These are phyloP conservation scores for Pilophorus perplexus DNA, from an alignment of 2,888 invertebrate genomes.

Conservation along the genomic window DNA sequence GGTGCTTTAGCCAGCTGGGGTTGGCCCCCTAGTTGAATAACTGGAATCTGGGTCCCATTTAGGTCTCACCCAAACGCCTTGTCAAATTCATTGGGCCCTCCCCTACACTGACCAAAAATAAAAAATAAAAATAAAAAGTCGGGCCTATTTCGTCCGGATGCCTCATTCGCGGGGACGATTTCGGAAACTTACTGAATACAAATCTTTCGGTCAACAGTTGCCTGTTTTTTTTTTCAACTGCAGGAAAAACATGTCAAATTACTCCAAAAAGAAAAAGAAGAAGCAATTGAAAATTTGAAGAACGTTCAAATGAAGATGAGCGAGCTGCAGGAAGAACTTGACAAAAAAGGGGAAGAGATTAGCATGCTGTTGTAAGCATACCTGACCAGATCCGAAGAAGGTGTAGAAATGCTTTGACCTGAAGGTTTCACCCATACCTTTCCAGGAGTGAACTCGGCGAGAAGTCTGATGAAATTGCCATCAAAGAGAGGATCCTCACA, in stretches of 20 bases:
- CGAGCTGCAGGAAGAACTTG: background rate
- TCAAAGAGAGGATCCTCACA: constrained; percentile 29
- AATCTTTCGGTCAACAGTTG: no score
- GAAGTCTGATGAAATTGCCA: constrained; percentile 16
- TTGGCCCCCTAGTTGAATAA: no score
- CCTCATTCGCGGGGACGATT: no score
- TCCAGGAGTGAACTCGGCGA: background rate
- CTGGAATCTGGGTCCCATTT: no score
- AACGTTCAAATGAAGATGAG: background rate
- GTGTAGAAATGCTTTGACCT: no score
- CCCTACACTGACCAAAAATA: no score
- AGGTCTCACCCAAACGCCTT: no score
- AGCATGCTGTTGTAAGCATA: background rate
- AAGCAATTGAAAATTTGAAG: constrained; percentile 14
- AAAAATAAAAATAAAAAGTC: no score
- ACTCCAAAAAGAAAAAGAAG: constrained; percentile 1
- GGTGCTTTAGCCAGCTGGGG: no score
- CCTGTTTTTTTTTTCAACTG: background rate
- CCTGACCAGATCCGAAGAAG: background rate
- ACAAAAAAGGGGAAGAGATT: background rate
- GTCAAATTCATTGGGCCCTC: no score
- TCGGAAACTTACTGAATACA: no score
- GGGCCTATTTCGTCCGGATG: no score
- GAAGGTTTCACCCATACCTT: background rate
- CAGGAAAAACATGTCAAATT: constrained; percentile 2